Conservation (phyloP, 2,113 vertebrate species). For the Coracopsis vasa region DNA sequence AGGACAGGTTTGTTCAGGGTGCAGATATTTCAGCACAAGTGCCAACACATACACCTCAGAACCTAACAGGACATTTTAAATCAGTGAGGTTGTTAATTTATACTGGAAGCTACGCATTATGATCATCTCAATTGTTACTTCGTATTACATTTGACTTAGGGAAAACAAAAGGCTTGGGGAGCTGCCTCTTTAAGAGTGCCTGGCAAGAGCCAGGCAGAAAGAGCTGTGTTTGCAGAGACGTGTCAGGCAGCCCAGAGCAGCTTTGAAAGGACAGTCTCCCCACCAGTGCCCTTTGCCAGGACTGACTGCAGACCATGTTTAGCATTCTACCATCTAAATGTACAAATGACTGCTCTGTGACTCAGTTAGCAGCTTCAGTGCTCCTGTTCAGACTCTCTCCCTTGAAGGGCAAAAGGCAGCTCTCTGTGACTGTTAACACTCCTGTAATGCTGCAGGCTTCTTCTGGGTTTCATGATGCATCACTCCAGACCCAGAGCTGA, state of each 20-base stretch:
- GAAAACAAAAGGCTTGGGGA: not conserved
- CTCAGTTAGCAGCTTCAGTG: conserved; percentile 18
- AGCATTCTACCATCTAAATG: conserved; percentile 13
- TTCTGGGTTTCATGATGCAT: not conserved
- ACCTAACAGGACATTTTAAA: not conserved
- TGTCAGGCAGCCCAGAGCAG: not conserved
- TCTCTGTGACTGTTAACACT: not conserved
- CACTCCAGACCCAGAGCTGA: not conserved
- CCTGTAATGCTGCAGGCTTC: not conserved
- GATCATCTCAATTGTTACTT: not conserved
- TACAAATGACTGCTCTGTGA: not conserved
- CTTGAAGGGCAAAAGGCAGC: conserved; percentile 40
- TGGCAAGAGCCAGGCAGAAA: not conserved
- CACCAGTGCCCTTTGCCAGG: not conserved
- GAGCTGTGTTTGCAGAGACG: not conserved
- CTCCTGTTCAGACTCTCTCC: not conserved
- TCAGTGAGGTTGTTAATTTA: conserved; percentile 4
- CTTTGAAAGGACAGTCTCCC: not conserved
- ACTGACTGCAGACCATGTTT: not conserved
- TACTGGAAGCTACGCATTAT: not conserved
- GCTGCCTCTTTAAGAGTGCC: not conserved
- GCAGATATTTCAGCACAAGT: not conserved
- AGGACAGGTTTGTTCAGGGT: not conserved
- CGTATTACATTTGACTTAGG: not conserved
- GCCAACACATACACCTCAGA: not conserved